These are phyloP conservation scores for Gadus macrocephalus DNA, from an alignment of 2,113 vertebrate species.

Conservation along the genomic window DNA sequence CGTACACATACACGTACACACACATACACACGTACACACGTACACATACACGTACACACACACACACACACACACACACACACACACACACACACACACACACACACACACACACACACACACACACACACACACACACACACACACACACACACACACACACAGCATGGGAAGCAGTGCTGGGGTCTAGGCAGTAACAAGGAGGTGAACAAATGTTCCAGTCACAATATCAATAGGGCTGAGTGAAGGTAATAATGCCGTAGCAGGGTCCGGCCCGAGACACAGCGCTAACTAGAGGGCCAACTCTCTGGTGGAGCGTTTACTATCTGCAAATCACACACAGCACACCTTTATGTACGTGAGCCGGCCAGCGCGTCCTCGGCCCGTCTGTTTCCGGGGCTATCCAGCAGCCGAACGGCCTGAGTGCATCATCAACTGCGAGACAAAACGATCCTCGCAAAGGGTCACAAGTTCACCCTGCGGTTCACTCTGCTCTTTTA, in stretches of 20 bases:
- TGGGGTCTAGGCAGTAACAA: conserved; percentile 61
- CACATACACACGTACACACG: conserved; percentile 11
- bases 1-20: conserved; percentile 14
- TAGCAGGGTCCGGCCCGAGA: conserved; percentile 53
- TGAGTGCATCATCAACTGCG: conserved; percentile 51
- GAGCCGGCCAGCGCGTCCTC: conserved; percentile 41
- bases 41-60: neutral
- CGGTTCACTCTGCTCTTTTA: conserved; percentile 55
- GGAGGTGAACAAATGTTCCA: conserved; percentile 63
- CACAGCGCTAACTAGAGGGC: conserved; percentile 63
- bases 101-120: conserved; percentile 3
- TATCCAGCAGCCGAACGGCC: conserved; percentile 40
- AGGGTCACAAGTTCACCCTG: conserved; percentile 65
- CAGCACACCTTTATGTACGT: conserved; percentile 19
- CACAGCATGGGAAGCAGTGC: conserved; percentile 34
- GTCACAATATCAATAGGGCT: conserved; percentile 68
- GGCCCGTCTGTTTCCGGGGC: conserved; percentile 35
- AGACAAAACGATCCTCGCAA: conserved; percentile 53
- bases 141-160: conserved; percentile 7
- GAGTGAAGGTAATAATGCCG: conserved; percentile 61
- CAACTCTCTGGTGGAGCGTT: conserved; percentile 67
- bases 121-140: conserved; percentile 2
- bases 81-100: conserved; percentile 2
- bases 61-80: neutral
- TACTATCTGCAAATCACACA: conserved; percentile 64